Percentiles rank a stretch among this genome's conserved stretches.
Conservation (phyloP, 2,797 vertebrate species). For the Anisognathus igniventris region DNA sequence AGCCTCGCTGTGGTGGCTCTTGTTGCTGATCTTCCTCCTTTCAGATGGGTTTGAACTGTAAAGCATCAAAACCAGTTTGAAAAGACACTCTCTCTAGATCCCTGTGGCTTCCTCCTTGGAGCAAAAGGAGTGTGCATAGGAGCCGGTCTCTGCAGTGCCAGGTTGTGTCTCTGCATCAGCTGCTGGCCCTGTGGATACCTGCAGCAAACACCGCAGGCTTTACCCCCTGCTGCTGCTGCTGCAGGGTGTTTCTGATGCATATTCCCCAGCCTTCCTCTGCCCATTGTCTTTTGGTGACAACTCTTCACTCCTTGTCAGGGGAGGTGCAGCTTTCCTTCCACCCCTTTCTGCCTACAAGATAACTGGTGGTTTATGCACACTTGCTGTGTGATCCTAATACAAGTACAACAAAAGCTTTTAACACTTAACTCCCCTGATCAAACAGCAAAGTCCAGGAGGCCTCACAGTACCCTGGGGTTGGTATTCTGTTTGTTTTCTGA, state of each 20-base stretch:
- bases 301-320: constrained; percentile 26
- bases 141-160: background rate
- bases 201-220: background rate
- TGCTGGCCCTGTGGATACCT: background rate
- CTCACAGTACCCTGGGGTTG: background rate
- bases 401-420: constrained; percentile 52
- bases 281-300: constrained; percentile 29
- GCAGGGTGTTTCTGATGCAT: constrained; percentile 23
- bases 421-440: constrained; percentile 40
- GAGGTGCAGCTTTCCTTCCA: constrained; percentile 9
- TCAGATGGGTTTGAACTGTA: background rate
- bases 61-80: background rate
- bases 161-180: background rate
- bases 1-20: background rate
- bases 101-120: background rate
- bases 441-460: constrained; percentile 35
- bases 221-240: constrained; percentile 27
- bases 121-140: background rate
- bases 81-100: background rate
- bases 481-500: constrained; percentile 43
- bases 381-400: background rate
- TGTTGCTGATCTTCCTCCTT: background rate
- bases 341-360: background rate
- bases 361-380: background rate
- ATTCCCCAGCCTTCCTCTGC: background rate